These are phyloP conservation scores for Nemapogon koenigi DNA, from an alignment of 2,888 invertebrate genomes.

Conservation along the genomic window DNA sequence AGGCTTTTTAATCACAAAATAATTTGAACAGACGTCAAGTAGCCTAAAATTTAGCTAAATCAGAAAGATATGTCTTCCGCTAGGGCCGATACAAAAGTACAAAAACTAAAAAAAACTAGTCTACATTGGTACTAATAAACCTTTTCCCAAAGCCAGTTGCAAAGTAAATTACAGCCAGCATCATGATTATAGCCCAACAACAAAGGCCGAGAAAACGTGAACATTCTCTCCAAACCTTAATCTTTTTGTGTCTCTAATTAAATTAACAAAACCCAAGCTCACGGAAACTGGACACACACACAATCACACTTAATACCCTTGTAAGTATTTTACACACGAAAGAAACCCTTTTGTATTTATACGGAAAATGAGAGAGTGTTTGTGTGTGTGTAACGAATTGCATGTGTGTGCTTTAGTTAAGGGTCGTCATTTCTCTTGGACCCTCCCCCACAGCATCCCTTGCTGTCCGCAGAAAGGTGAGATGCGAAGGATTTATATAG, in stretches of 20 bases:
- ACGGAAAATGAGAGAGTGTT: slow-evolving; percentile 13
- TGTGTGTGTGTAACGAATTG: slow-evolving; percentile 37
- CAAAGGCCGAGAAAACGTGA: slow-evolving; percentile 55
- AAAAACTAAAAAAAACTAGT: too few species aligned
- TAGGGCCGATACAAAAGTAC: background rate
- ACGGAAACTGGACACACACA: slow-evolving; percentile 61
- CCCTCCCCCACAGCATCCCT: slow-evolving; percentile 40
- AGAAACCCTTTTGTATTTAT: slow-evolving; percentile 2
- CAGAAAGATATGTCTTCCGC: background rate
- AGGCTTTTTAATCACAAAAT: too few species aligned
- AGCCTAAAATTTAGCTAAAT: too few species aligned
- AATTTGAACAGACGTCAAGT: too few species aligned
- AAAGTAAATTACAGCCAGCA: too few species aligned
- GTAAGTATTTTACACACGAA: slow-evolving; percentile 24
- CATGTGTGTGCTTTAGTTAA: slow-evolving; percentile 64
- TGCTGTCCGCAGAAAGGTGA: slow-evolving; percentile 66
- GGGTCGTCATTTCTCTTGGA: slow-evolving; percentile 67
- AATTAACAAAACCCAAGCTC: slow-evolving; percentile 62
- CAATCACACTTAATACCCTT: slow-evolving; percentile 16
- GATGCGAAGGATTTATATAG: slow-evolving; percentile 42
- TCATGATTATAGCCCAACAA: too few species aligned
- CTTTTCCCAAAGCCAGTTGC: too few species aligned
- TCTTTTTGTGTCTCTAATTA: slow-evolving; percentile 66
- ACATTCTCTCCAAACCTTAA: slow-evolving; percentile 50
- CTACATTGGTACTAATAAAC: too few species aligned